Conservation (phyloP, 2,797 vertebrate genomes). For the Phalanger gymnotis region DNA sequence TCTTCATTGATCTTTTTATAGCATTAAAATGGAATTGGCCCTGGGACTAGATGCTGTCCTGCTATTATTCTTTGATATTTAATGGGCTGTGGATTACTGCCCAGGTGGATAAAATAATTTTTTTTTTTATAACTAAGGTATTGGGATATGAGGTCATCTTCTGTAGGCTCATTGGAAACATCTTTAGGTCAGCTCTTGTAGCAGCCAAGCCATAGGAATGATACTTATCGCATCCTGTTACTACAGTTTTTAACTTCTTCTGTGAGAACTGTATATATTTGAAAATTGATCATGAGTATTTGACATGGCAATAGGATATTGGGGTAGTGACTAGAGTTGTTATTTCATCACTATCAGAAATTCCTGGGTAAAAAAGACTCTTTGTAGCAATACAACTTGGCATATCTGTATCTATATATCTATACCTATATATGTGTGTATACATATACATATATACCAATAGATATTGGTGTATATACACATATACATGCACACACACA, state of each 20-base stretch:
- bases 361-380: neutral
- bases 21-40: neutral
- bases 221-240: neutral
- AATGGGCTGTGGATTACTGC: neutral
- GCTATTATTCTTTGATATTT: neutral
- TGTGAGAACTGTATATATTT: neutral
- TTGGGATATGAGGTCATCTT: neutral
- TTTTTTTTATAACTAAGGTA: neutral
- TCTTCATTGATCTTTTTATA: neutral
- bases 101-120: neutral
- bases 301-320: neutral
- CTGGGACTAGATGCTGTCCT: neutral
- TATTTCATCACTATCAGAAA: neutral
- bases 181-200: neutral
- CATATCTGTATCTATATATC: too few relatives aligned
- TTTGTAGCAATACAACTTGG: neutral
- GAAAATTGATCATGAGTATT: neutral
- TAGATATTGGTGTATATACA: too few relatives aligned
- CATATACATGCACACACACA: too few relatives aligned
- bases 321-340: neutral
- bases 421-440: too few relatives aligned
- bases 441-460: too few relatives aligned
- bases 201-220: neutral
- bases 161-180: neutral
- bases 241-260: neutral